phyloP scores from a whole-genome alignment of 2,797 vertebrate genomes.

The Orestias chungarensis region DNA sequence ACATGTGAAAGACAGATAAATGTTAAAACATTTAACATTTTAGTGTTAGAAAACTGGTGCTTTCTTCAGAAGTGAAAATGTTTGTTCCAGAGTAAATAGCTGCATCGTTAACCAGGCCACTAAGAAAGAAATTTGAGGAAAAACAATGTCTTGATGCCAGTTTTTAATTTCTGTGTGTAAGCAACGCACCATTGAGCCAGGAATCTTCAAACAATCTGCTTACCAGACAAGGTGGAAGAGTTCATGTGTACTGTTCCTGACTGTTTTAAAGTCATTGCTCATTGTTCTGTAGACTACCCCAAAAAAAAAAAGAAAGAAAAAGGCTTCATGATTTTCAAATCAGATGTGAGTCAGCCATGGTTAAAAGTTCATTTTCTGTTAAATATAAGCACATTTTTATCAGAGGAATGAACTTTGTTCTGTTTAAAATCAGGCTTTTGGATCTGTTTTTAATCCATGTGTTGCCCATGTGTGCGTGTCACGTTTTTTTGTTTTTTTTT shows the following conservation, averaged over 20 bases:
- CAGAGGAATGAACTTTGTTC: slow-evolving; percentile 21
- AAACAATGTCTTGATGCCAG: background rate
- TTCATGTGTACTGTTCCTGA: background rate
- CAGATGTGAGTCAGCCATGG: background rate
- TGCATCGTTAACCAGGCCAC: background rate
- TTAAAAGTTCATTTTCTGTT: background rate
- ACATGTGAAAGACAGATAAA: background rate
- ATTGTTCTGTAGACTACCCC: background rate
- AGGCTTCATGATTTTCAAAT: background rate
- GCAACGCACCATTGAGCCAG: background rate
- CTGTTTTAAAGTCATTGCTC: background rate
- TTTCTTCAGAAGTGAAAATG: background rate
- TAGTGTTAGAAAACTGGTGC: background rate
- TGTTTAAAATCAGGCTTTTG: slow-evolving; percentile 2
- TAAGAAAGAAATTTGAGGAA: background rate
- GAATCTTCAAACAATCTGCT: background rate
- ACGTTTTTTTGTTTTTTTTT: slow-evolving; percentile 19
- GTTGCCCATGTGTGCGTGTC: slow-evolving; percentile 20
- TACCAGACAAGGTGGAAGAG: background rate
- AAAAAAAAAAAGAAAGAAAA: background rate
- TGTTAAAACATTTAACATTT: background rate
- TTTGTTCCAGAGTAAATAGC: slow-evolving; percentile 2
- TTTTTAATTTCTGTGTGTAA: background rate
- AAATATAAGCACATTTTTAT: slow-evolving; percentile 13
- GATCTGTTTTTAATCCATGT: slow-evolving; percentile 1